Evolutionary conservation across 2,113 vertebrate species (phyloP).

Genomic region (Sitta europaea): DNA sequence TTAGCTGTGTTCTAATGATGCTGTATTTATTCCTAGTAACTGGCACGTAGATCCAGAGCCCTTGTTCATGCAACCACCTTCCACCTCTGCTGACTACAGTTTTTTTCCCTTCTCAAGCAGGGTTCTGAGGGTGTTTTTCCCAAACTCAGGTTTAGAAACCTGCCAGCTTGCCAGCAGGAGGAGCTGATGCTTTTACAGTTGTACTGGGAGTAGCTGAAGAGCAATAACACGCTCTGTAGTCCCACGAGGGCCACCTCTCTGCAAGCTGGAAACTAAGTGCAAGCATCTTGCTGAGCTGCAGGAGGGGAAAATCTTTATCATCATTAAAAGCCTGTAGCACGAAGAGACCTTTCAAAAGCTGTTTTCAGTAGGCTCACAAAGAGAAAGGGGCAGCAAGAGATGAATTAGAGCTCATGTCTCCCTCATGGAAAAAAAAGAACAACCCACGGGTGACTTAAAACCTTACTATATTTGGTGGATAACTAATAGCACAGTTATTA

Average conservation of each 20-base stretch:
- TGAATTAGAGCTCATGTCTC: background rate
- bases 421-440: background rate
- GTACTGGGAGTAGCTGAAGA: background rate
- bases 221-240: fast-evolving
- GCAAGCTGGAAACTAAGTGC: background rate
- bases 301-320: background rate
- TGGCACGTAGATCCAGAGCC: background rate
- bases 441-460: background rate
- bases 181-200: conserved; percentile 4
- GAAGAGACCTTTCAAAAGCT: background rate
- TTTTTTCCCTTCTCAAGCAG: background rate
- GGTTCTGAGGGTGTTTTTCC: background rate
- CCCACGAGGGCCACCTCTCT: background rate
- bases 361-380: background rate
- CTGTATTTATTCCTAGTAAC: background rate
- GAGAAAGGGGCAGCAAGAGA: background rate
- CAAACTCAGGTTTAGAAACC: background rate
- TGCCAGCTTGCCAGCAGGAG: conserved; percentile 27
- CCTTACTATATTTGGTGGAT: background rate
- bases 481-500: background rate
- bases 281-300: background rate
- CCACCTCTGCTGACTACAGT: background rate
- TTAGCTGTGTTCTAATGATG: background rate
- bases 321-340: background rate
- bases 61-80: background rate